Evolutionary conservation across 2,888 invertebrate species (phyloP).

Genomic region (Gandaritis pyraliata): DNA sequence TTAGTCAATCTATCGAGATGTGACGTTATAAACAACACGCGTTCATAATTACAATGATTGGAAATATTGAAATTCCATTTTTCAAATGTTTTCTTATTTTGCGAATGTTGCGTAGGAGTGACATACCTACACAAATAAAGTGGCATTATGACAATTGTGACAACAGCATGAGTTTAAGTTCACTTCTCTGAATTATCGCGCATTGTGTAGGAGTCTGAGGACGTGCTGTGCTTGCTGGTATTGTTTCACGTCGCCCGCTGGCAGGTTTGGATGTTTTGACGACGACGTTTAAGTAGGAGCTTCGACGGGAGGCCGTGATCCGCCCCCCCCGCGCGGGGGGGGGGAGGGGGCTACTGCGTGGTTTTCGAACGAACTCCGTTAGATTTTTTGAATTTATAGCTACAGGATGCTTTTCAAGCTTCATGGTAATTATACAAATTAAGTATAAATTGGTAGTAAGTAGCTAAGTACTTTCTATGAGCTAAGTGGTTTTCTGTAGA

Average conservation of each 20-base stretch:
- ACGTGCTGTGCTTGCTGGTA: slow-evolving; percentile 37
- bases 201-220: slow-evolving; percentile 48
- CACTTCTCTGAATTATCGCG: slow-evolving; percentile 55
- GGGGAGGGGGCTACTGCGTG: slow-evolving; percentile 77
- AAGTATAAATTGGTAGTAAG: too few relatives aligned
- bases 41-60: slow-evolving; percentile 48
- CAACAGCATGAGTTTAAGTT: slow-evolving; percentile 41
- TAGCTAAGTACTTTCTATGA: too few relatives aligned
- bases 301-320: slow-evolving; percentile 52
- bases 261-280: slow-evolving; percentile 24
- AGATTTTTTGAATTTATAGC: neutral
- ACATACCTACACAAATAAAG: slow-evolving; percentile 67
- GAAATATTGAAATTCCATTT: slow-evolving; percentile 49
- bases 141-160: slow-evolving; percentile 51
- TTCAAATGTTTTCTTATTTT: slow-evolving; percentile 52
- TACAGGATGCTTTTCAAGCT: slow-evolving; percentile 7
- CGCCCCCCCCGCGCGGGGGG: slow-evolving; percentile 65
- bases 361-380: slow-evolving; percentile 47
- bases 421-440: too few relatives aligned
- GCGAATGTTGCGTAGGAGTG: slow-evolving; percentile 56
- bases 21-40: slow-evolving; percentile 53
- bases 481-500: too few relatives aligned
- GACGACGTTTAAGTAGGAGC: slow-evolving; percentile 60
- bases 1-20: slow-evolving; percentile 48
- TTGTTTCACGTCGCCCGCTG: slow-evolving; percentile 68